Base-by-base conservation (phyloP, 2,888 invertebrate species). In the Drosophila putrida region DNA sequence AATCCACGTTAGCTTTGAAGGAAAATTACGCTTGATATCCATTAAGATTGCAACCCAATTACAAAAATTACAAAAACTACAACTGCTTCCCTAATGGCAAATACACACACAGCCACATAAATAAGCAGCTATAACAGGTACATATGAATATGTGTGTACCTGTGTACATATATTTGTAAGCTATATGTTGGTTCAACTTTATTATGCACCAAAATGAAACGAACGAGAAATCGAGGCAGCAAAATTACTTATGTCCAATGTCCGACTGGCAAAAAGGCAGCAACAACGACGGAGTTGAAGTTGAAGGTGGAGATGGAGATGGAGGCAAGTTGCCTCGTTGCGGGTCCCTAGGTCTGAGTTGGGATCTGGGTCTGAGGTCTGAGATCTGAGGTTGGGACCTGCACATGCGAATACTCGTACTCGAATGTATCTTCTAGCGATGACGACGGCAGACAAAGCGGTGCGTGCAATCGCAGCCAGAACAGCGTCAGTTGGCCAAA, bases 201-300 rank as follows among this genome's bases (percentile, higher is more conserved):
- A 87, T 90, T 88, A 82, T 89, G 81, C 81, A 89, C 82, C 74
- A 81, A 85, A 78, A 78, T 75, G 64, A 81, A 84, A 69, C 76
- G 70, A 82, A 71, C 83, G 58, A 74, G 73, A 81, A 75, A 69
- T 67, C 63, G 69, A 79, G 71, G 65, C 83, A 71, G 61, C 66
- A 73, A 82, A 82, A 82, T 82, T 82, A 82, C 81, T 71, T 80
- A 68, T 69, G 71, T 64, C 78, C 78, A 74, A 65, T 78, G 78
- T 62, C 61, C 71, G 77, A 75, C 69, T 28, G 55, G 33, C n/a
- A n/a, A 47, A 44, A 25, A 13, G 51, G 13, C 51, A 27, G 33
- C 9, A 10, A 1, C n/a, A 5, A 6, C 6, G 36, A 3, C 20
- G 33, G 25, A 35, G 46, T 4, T 11, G 15, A 13, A 54, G 51